phyloP scores from a whole-genome alignment of 2,888 invertebrate genomes.

The Chymomyza amoena region DNA sequence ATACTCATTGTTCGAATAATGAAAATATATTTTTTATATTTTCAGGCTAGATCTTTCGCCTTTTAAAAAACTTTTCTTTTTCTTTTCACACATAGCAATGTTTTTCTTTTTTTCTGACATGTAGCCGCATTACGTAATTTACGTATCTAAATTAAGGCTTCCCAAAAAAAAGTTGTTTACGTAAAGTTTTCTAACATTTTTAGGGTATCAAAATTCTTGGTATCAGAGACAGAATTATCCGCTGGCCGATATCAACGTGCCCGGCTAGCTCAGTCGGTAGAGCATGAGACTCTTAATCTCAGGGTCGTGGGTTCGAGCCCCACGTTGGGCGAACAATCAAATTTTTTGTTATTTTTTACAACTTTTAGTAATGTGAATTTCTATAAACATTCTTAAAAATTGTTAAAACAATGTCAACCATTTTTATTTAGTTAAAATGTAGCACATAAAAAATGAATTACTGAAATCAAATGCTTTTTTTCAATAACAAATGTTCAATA shows the following conservation, averaged over 20 bases:
- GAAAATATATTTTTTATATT: no score
- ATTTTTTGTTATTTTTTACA: not conserved
- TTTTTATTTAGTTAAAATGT: not conserved
- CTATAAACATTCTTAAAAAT: not conserved
- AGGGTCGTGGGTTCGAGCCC: constrained; percentile 68
- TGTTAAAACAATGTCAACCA: not conserved
- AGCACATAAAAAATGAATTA: constrained; percentile 5
- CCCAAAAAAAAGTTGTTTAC: not conserved
- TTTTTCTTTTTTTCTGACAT: no score
- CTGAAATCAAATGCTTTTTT: constrained; percentile 24
- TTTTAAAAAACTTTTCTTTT: no score
- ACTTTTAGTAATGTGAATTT: not conserved
- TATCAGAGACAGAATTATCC: not conserved
- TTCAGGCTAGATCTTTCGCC: no score
- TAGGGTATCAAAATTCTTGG: constrained; percentile 3
- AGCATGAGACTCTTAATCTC: constrained; percentile 62
- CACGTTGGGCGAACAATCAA: constrained; percentile 58
- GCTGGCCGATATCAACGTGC: constrained; percentile 12
- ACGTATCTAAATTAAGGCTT: not conserved
- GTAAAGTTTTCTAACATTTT: not conserved
- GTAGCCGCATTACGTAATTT: no score
- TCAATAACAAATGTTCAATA: constrained; percentile 43
- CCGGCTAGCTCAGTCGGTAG: constrained; percentile 71
- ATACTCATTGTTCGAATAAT: no score
- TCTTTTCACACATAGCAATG: no score